These are phyloP conservation scores for Agonopterix alstromeriana DNA, from an alignment of 2,888 invertebrate genomes.

Conservation along the genomic window DNA sequence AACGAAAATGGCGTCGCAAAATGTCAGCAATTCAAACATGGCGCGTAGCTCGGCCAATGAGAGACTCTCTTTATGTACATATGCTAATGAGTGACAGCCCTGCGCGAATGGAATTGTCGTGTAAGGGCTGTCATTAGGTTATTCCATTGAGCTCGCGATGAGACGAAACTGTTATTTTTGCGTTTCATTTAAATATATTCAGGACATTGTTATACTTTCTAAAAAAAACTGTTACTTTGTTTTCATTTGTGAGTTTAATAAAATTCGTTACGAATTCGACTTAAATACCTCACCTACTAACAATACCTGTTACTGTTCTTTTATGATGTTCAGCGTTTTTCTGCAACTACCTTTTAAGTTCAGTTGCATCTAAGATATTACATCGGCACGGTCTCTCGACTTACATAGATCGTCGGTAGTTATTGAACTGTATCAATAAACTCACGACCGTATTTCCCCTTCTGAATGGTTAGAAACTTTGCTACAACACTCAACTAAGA, in stretches of 20 bases:
- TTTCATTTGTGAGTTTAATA: background rate
- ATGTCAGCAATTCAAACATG: conserved; percentile 59
- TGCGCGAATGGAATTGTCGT: conserved; percentile 71
- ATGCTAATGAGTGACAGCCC: conserved; percentile 71
- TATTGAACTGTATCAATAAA: too few species aligned
- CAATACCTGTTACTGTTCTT: too few species aligned
- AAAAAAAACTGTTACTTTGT: background rate
- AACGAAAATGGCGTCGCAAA: conserved; percentile 62
- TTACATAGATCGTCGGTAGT: too few species aligned
- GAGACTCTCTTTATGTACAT: conserved; percentile 59
- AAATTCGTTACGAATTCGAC: too few species aligned
- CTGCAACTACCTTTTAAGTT: too few species aligned
- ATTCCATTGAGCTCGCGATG: conserved; percentile 39
- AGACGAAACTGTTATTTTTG: conserved; percentile 49
- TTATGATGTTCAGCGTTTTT: too few species aligned
- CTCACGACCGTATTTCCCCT: too few species aligned
- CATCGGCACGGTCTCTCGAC: too few species aligned
- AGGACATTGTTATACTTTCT: conserved; percentile 17
- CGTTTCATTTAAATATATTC: conserved; percentile 30
- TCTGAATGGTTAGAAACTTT: too few species aligned
- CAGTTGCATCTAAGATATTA: too few species aligned
- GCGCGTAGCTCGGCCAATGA: conserved; percentile 39
- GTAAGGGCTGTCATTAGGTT: conserved; percentile 65
- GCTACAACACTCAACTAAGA: too few species aligned
- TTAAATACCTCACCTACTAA: too few species aligned